Conservation (phyloP, 2,888 invertebrate genomes). For the Leistus spinibarbis region DNA sequence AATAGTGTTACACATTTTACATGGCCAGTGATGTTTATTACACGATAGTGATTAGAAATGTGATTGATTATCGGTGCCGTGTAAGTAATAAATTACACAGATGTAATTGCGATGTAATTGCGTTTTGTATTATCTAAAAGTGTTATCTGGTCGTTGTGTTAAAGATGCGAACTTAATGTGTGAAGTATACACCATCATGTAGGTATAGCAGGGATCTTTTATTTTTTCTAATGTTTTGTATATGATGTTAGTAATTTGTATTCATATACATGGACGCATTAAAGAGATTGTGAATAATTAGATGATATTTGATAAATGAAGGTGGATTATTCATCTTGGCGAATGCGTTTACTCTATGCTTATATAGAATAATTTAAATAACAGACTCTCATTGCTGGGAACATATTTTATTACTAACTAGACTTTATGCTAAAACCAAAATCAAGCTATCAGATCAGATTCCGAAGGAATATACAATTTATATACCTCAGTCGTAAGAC, state of each 20-base stretch:
- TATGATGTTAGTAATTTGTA: not conserved
- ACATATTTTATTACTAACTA: too few species aligned
- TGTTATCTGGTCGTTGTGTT: not conserved
- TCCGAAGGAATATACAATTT: too few species aligned
- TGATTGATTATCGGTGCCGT: conserved; percentile 2
- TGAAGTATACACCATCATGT: not conserved
- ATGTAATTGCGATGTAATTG: conserved; percentile 4
- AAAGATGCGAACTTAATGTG: not conserved
- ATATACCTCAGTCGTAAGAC: too few species aligned
- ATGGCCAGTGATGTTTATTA: not conserved
- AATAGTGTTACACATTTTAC: not conserved
- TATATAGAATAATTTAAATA: not conserved
- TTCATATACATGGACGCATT: not conserved
- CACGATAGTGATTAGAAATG: not conserved
- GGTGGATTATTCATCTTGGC: not conserved
- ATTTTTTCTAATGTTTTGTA: not conserved
- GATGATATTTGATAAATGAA: not conserved
- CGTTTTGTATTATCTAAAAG: not conserved
- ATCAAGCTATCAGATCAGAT: too few species aligned
- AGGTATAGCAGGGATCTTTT: too few species aligned
- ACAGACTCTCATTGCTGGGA: too few species aligned
- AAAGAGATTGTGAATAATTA: not conserved
- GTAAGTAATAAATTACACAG: conserved; percentile 4
- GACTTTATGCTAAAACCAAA: too few species aligned
- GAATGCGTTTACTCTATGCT: not conserved